Evolutionary conservation across 2,797 vertebrate genomes (phyloP).

Genomic region (Fratercula arctica): DNA sequence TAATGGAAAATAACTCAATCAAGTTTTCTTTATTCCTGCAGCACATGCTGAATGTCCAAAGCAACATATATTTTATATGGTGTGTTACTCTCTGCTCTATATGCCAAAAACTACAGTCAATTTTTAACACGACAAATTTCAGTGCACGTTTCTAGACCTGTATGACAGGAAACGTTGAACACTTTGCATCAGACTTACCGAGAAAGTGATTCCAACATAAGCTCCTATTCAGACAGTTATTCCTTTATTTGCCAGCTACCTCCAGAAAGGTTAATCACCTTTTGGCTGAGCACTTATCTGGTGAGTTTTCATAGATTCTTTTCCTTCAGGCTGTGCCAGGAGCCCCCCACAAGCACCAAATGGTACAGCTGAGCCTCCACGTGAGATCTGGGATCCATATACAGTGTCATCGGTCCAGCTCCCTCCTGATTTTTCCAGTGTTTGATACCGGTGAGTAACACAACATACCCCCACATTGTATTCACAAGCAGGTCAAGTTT

Average conservation of each 20-base stretch:
- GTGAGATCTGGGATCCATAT: neutral
- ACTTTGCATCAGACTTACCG: neutral
- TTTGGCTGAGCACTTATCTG: fast-evolving
- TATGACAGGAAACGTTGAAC: neutral
- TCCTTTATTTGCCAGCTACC: neutral
- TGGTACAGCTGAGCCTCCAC: neutral
- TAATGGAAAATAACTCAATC: slow-evolving; percentile 15
- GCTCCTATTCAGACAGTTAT: neutral
- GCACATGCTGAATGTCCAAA: neutral
- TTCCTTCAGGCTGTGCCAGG: neutral
- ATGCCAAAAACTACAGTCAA: neutral
- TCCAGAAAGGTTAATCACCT: neutral
- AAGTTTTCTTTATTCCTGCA: neutral
- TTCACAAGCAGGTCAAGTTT: neutral
- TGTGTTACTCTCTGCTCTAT: neutral
- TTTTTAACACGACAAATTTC: neutral
- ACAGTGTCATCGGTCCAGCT: fast-evolving
- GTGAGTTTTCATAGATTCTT: neutral
- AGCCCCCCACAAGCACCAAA: neutral
- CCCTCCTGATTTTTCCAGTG: neutral
- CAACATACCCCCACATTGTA: neutral
- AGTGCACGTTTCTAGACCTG: neutral
- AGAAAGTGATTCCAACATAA: neutral
- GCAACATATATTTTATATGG: neutral
- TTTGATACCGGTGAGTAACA: neutral